Evolutionary conservation across 2,797 vertebrate species (phyloP).

Genomic region (Coccyzus lansbergi): DNA sequence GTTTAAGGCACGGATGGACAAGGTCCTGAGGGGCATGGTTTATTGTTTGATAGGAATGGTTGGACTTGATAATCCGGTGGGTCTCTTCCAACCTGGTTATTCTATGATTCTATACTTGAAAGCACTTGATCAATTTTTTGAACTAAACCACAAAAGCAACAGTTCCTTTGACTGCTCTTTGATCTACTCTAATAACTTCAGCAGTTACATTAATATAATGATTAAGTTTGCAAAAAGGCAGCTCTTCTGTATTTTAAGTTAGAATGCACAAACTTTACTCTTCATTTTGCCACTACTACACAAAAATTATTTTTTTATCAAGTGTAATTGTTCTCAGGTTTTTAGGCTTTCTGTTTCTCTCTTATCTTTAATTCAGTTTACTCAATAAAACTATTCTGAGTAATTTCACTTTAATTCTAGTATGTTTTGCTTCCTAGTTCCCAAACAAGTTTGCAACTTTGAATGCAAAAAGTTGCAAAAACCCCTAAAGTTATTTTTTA

Average conservation of each 20-base stretch:
- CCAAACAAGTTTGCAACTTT: not conserved
- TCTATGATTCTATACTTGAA: slow-evolving; percentile 52
- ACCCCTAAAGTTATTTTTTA: not conserved
- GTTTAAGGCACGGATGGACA: too few relatives aligned
- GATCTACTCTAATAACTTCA: slow-evolving; percentile 47
- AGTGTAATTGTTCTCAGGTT: not conserved
- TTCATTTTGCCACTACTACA: not conserved
- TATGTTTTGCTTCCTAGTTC: not conserved
- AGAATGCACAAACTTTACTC: not conserved
- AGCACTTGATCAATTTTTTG: slow-evolving; percentile 30
- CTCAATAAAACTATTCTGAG: not conserved
- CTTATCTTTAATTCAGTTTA: not conserved
- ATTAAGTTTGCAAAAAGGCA: slow-evolving; percentile 7
- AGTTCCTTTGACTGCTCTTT: slow-evolving; percentile 51
- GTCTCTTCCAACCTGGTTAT: too few relatives aligned
- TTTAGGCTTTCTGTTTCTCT: not conserved
- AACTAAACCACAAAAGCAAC: slow-evolving; percentile 42
- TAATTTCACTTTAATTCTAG: not conserved
- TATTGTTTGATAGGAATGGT: too few relatives aligned
- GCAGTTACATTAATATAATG: slow-evolving; percentile 37
- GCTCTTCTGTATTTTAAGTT: not conserved
- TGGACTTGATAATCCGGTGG: too few relatives aligned
- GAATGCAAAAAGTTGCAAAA: not conserved
- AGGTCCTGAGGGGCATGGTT: too few relatives aligned
- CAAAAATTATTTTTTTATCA: not conserved